Conservation (phyloP, 2,113 vertebrate genomes). For the Aegithalos caudatus region DNA sequence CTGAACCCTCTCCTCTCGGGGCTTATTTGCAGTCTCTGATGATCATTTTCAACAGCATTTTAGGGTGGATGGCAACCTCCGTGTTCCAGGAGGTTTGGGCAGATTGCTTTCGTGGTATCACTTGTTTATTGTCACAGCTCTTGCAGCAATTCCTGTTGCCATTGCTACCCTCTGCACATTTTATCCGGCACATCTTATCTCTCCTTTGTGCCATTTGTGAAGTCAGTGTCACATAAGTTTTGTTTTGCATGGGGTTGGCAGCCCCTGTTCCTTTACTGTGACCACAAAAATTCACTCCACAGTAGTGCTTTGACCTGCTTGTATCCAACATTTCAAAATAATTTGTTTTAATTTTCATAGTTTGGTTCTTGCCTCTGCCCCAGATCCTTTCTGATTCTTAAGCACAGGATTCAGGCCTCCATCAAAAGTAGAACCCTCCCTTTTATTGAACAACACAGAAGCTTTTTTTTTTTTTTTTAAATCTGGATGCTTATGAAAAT, state of each 20-base stretch:
- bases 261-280: not conserved
- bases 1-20: not conserved
- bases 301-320: not conserved
- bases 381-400: not conserved
- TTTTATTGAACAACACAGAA: rapidly evolving
- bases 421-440: not conserved
- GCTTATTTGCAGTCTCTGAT: not conserved
- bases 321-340: not conserved
- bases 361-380: not conserved
- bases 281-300: not conserved
- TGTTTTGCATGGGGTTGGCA: not conserved
- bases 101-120: rapidly evolving
- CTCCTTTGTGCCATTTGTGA: not conserved
- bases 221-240: not conserved
- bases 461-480: not conserved
- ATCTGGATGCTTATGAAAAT: not conserved
- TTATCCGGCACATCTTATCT: not conserved
- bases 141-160: not conserved
- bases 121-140: not conserved
- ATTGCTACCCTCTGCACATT: not conserved
- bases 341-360: not conserved
- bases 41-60: not conserved
- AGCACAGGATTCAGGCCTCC: not conserved
- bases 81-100: not conserved
- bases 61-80: not conserved